Conservation (phyloP, 2,797 vertebrate genomes). For the Danionella dracula region DNA sequence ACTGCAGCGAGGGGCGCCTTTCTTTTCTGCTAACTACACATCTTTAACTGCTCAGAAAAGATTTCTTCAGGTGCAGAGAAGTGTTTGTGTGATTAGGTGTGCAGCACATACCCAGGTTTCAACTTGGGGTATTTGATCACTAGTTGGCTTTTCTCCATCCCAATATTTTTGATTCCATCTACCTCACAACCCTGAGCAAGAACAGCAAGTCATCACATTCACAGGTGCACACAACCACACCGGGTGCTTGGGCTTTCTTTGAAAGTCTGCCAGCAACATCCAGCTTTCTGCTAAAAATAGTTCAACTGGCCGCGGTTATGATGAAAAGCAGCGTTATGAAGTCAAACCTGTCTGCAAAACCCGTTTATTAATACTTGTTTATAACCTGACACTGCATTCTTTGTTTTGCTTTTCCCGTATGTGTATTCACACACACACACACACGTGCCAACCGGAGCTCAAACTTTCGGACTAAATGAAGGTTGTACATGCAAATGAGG, state of each 20-base stretch:
- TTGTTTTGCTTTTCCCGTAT: neutral
- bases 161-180: conserved; percentile 48
- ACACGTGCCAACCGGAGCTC: neutral
- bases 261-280: conserved; percentile 55
- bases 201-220: conserved; percentile 70
- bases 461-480: neutral
- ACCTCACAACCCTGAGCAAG: conserved; percentile 46
- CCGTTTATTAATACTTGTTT: conserved; percentile 14
- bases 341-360: conserved; percentile 14
- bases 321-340: conserved; percentile 45
- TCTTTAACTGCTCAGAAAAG: neutral
- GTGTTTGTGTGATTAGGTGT: neutral
- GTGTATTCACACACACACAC: too few relatives aligned
- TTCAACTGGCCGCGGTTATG: conserved; percentile 42
- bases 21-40: neutral
- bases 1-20: neutral
- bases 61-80: conserved; percentile 29
- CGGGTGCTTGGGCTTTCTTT: conserved; percentile 53
- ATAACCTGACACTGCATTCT: conserved; percentile 18
- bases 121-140: neutral
- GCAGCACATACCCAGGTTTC: neutral
- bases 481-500: neutral
- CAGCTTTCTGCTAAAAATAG: conserved; percentile 63
- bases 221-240: conserved; percentile 62
- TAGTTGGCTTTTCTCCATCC: conserved; percentile 6